Evolutionary conservation across 2,888 invertebrate species (phyloP).

Genomic region (Dolomedes plantarius): DNA sequence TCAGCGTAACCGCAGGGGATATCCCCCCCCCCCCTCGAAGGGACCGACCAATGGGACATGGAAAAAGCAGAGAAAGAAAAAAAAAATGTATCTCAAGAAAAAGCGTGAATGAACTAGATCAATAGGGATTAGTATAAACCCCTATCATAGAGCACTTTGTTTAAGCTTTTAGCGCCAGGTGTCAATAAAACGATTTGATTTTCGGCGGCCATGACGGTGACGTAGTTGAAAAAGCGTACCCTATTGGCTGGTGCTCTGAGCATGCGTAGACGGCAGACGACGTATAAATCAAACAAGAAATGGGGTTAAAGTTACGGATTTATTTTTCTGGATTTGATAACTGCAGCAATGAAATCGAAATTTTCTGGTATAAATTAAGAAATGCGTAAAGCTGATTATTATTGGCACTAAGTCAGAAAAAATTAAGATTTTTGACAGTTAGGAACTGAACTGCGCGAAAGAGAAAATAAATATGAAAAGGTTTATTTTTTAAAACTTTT

Average conservation of each 20-base stretch:
- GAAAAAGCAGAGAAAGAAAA: constrained; percentile 19
- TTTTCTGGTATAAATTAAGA: no score
- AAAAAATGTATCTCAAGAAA: constrained; percentile 34
- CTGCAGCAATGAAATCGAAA: no score
- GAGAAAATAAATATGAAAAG: no score
- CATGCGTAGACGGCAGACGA: constrained; percentile 26
- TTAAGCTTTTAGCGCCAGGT: constrained; percentile 68
- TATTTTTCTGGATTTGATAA: neutral
- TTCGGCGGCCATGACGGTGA: constrained; percentile 59
- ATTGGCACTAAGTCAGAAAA: no score
- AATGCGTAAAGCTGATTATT: no score
- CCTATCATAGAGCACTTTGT: constrained; percentile 66
- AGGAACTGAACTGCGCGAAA: no score
- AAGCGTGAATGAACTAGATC: constrained; percentile 63
- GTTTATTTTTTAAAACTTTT: no score
- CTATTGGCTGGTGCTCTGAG: constrained; percentile 30
- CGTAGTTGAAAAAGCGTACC: constrained; percentile 18
- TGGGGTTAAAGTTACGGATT: neutral
- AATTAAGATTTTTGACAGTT: no score
- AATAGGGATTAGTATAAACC: constrained; percentile 68
- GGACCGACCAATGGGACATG: constrained; percentile 31
- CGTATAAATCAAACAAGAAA: neutral
- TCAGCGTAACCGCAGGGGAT: neutral
- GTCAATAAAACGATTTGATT: constrained; percentile 70
- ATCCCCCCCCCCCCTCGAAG: constrained; percentile 14